A percentile compares a stretch with the other conserved stretches of the same genome.
Conservation (phyloP, 2,797 vertebrate species). For the Mus caroli region DNA sequence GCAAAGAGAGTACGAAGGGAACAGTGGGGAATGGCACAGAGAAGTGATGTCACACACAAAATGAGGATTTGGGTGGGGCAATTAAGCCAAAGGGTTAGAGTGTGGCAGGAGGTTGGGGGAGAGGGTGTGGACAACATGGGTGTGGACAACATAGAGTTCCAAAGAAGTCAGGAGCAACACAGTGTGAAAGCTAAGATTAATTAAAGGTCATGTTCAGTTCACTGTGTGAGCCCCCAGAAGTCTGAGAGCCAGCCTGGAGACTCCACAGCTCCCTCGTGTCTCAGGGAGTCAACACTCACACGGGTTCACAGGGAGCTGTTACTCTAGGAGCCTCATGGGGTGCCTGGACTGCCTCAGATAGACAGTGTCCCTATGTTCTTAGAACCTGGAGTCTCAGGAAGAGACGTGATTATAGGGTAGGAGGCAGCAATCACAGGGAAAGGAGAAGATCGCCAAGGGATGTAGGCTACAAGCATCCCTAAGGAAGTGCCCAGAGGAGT, state of each 20-base stretch:
- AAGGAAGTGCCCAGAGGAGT: not conserved
- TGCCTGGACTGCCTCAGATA: rapidly evolving
- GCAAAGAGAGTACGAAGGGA: not conserved
- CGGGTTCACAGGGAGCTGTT: no score
- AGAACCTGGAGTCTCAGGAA: rapidly evolving
- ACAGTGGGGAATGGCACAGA: not conserved
- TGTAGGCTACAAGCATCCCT: not conserved
- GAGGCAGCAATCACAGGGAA: no score
- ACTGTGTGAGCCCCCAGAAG: not conserved
- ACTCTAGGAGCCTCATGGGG: not conserved
- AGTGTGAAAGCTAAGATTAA: not conserved
- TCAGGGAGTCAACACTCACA: rapidly evolving
- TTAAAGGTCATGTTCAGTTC: not conserved
- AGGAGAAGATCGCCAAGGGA: rapidly evolving
- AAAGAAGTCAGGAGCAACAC: not conserved
- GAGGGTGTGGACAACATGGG: rapidly evolving
- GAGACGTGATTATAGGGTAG: rapidly evolving
- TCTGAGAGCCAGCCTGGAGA: not conserved
- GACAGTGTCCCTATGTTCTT: not conserved
- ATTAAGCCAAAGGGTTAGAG: not conserved
- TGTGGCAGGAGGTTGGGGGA: no score
- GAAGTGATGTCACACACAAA: not conserved
- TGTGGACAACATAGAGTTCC: no score
- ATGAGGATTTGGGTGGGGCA: not conserved
- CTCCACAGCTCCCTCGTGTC: rapidly evolving